Percentiles rank a stretch among this genome's conserved stretches.
Conservation (phyloP, 2,888 invertebrate genomes). For the Leistus spinibarbis region DNA sequence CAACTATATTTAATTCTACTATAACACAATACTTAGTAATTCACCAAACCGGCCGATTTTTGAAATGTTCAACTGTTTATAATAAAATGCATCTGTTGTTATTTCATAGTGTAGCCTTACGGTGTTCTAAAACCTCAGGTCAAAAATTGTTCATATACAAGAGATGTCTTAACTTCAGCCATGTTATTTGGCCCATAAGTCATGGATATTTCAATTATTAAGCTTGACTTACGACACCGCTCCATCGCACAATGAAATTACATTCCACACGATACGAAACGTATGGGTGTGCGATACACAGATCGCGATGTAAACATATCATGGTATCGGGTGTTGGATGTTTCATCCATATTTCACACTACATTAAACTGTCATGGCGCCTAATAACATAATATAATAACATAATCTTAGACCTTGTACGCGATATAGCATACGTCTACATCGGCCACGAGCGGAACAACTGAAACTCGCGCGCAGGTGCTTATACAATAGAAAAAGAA, state of each 20-base stretch:
- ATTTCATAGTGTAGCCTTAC: neutral
- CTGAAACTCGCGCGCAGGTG: neutral
- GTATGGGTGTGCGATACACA: neutral
- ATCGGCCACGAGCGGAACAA: constrained; percentile 15
- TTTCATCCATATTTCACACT: constrained; percentile 55
- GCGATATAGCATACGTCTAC: neutral
- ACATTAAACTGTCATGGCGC: constrained; percentile 56
- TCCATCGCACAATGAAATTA: constrained; percentile 40
- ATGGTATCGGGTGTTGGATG: constrained; percentile 48
- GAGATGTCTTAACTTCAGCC: constrained; percentile 28
- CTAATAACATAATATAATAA: constrained; percentile 57
- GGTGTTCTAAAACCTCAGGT: neutral
- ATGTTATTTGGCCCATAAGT: constrained; percentile 47
- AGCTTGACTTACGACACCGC: constrained; percentile 45
- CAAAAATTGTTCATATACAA: neutral
- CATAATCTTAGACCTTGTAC: constrained; percentile 50
- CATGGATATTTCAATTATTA: constrained; percentile 51
- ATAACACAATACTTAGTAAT: too few relatives aligned
- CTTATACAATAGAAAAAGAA: neutral
- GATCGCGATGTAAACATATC: constrained; percentile 47
- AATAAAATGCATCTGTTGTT: neutral
- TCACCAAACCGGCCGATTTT: too few relatives aligned
- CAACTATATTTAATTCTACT: too few relatives aligned
- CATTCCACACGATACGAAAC: constrained; percentile 1
- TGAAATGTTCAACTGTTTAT: too few relatives aligned